Base-by-base conservation (phyloP, 1,140 invertebrate genomes). In the Ips nitidus region DNA sequence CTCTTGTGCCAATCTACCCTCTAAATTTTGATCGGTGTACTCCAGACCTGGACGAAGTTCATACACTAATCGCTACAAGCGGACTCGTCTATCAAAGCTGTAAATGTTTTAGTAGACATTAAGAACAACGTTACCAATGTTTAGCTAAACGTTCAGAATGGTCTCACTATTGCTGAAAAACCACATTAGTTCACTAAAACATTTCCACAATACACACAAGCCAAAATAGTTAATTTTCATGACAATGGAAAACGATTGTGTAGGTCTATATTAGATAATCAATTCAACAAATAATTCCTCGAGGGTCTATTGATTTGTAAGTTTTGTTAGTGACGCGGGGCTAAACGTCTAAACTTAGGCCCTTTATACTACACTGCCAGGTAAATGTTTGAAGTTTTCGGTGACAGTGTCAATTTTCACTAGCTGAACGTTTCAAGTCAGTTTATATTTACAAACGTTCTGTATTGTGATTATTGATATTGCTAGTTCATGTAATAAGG, bases 211-310 rank as follows among this genome's bases (percentile, higher is more conserved):
- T 22, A 38, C 43, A 55, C 36, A 67, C 8, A 36, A 22, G 22
- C 22, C 22, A 22, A 52, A 63, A 42, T 75, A 76, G 70, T 50
- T 71, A 71, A 79, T 78, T 82, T 81, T 80, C 79, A 80, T 81
- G 75, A 78, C 75, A 7, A 79, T 80, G 78, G 75, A 80, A 81
- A 80, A 77, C 77, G 76, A 71, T 64, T 55, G 45, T 75, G 81
- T 82, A 82, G 81, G 80, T 82, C 80, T 82, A 82, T 81, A 82
- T 82, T 82, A 82, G 81, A 82, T 81, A 78, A 79, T 65, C 71
- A 72, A 65, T 75, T 69, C 56, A 65, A 66, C 41, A 55, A 74
- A 72, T 72, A 66, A 56, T 56, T 50, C 52, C 55, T 53, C 55
- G 42, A 41, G 47, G 43, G n/a, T n/a, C 39, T 8, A 52, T 52